phyloP scores from a whole-genome alignment of 2,888 invertebrate species.

The Scotopteryx bipunctaria region DNA sequence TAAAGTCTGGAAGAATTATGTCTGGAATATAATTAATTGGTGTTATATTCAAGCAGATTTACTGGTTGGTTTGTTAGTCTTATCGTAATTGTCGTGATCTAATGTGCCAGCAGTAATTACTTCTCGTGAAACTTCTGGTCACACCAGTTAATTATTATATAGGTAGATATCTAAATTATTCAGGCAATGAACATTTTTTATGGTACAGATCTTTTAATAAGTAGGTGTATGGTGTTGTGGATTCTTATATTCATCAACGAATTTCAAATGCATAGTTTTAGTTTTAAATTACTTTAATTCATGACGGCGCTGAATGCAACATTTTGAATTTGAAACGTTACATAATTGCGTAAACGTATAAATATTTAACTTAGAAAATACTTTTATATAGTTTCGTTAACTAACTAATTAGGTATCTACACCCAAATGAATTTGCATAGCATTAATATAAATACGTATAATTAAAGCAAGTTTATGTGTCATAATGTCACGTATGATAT shows the following conservation, averaged over 20 bases:
- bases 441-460: constrained; percentile 24
- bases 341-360: constrained; percentile 7
- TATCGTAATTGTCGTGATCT: constrained; percentile 33
- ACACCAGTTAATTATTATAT: no score
- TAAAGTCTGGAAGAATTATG: constrained; percentile 59
- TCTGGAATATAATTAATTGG: constrained; percentile 59
- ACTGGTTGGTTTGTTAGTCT: constrained; percentile 46
- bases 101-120: constrained; percentile 31
- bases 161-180: constrained; percentile 30
- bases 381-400: constrained; percentile 10
- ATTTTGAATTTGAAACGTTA: background rate
- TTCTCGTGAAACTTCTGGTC: constrained; percentile 30
- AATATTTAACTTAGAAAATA: constrained; percentile 20
- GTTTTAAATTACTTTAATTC: constrained; percentile 22
- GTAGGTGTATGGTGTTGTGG: no score
- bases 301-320: background rate
- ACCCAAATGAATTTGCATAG: constrained; percentile 23
- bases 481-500: constrained; percentile 25
- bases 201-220: no score
- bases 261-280: no score
- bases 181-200: constrained; percentile 30
- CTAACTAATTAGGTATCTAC: constrained; percentile 22
- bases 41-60: constrained; percentile 61
- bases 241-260: no score
- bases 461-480: constrained; percentile 25